Percentiles rank a stretch among this genome's conserved stretches.
Conservation (phyloP, 2,113 vertebrate species). For the Bufo bufo region DNA sequence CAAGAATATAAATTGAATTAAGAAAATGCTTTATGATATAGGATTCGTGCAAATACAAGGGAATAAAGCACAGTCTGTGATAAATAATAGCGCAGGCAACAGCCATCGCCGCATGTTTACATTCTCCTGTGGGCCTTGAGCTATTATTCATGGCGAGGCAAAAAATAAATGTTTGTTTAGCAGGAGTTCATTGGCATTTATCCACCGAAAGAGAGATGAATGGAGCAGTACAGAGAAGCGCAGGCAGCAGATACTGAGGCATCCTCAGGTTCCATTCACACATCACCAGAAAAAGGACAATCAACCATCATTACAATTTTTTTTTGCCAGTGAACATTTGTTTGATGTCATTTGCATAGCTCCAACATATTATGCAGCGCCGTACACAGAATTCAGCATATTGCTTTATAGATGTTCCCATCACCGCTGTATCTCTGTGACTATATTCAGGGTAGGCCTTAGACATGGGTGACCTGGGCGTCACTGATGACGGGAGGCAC, state of each 20-base stretch:
- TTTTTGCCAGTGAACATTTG: not conserved
- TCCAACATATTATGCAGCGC: not conserved
- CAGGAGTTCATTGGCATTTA: constrained; percentile 7
- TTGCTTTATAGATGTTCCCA: not conserved
- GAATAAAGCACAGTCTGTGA: not conserved
- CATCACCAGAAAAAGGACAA: not conserved
- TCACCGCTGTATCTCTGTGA: not conserved
- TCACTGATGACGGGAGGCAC: too few relatives aligned
- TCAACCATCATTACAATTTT: too few relatives aligned
- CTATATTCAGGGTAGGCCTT: too few relatives aligned
- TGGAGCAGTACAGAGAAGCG: not conserved
- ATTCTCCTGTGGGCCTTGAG: not conserved
- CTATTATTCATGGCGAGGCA: not conserved
- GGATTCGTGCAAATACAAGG: not conserved
- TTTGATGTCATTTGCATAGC: not conserved
- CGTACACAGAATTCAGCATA: not conserved
- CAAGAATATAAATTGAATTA: constrained; percentile 29
- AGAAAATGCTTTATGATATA: not conserved
- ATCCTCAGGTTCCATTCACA: not conserved
- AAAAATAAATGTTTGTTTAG: constrained; percentile 38
- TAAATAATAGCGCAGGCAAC: not conserved
- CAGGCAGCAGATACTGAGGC: not conserved
- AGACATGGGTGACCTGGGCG: too few relatives aligned
- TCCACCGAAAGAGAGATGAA: constrained; percentile 13
- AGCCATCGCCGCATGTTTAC: not conserved